Evolutionary conservation across 2,888 invertebrate species (phyloP).

Genomic region (Papilio gigon): DNA sequence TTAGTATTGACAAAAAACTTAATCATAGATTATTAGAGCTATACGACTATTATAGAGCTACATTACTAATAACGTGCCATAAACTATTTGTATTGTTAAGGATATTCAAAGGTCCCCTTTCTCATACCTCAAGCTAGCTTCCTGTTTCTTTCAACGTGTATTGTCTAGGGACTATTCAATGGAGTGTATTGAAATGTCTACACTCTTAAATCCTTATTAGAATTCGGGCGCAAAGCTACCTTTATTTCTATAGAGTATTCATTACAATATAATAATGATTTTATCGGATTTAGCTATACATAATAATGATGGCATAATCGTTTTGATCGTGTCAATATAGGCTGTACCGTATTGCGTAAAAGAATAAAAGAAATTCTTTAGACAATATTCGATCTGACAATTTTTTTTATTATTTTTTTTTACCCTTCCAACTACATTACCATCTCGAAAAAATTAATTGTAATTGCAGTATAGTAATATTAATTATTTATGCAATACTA

Average conservation of each 20-base stretch:
- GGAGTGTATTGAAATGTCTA: conserved; percentile 33
- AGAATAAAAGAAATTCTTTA: not conserved
- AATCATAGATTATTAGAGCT: not conserved
- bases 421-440: too few species aligned
- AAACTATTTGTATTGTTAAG: conserved; percentile 21
- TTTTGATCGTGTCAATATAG: not conserved
- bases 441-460: too few species aligned
- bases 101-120: conserved; percentile 26
- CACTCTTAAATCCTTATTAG: conserved; percentile 32
- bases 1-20: too few species aligned
- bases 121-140: conserved; percentile 27
- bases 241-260: conserved; percentile 26
- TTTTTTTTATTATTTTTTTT: not conserved
- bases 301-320: conserved; percentile 9
- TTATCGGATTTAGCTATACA: conserved; percentile 8
- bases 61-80: conserved; percentile 3
- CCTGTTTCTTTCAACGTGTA: conserved; percentile 34
- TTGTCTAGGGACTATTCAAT: conserved; percentile 36
- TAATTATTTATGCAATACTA: too few species aligned
- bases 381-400: not conserved
- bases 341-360: conserved; percentile 16
- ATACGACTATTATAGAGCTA: not conserved
- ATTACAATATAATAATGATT: conserved; percentile 26
- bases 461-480: too few species aligned
- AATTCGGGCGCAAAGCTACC: conserved; percentile 33